Evolutionary conservation across 2,113 vertebrate species (phyloP).

Genomic region (Ictalurus furcatus): DNA sequence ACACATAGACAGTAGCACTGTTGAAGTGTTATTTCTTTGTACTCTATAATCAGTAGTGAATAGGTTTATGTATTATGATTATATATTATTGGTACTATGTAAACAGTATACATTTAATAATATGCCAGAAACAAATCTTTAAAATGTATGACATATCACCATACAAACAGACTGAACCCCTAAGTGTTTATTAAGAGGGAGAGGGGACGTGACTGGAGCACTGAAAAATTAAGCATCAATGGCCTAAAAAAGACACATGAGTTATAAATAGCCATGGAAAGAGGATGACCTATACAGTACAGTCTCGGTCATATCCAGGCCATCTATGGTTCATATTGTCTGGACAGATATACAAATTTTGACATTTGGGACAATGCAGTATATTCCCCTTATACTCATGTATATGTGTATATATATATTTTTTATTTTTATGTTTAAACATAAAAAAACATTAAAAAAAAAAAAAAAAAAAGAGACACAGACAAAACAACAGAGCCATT

Average conservation of each 20-base stretch:
- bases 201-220: constrained; percentile 60
- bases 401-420: neutral
- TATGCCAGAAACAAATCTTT: neutral
- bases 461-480: neutral
- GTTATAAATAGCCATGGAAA: constrained; percentile 85
- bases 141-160: neutral
- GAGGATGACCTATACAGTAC: constrained; percentile 63
- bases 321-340: constrained; percentile 70
- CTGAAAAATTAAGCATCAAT: constrained; percentile 80
- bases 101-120: neutral
- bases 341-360: constrained; percentile 51
- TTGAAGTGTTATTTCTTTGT: neutral
- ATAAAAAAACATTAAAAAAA: neutral
- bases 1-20: neutral
- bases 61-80: neutral
- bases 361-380: neutral
- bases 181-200: constrained; percentile 66
- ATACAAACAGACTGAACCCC: constrained; percentile 57
- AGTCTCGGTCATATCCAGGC: constrained; percentile 74
- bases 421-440: neutral
- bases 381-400: neutral
- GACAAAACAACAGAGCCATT: neutral
- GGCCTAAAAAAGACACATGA: constrained; percentile 83
- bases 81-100: neutral
- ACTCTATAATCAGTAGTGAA: neutral